Percentiles rank a stretch among this genome's conserved stretches.
These are phyloP conservation scores for Peromyscus eremicus DNA, from an alignment of 2,797 vertebrate species.

Conservation along the genomic window DNA sequence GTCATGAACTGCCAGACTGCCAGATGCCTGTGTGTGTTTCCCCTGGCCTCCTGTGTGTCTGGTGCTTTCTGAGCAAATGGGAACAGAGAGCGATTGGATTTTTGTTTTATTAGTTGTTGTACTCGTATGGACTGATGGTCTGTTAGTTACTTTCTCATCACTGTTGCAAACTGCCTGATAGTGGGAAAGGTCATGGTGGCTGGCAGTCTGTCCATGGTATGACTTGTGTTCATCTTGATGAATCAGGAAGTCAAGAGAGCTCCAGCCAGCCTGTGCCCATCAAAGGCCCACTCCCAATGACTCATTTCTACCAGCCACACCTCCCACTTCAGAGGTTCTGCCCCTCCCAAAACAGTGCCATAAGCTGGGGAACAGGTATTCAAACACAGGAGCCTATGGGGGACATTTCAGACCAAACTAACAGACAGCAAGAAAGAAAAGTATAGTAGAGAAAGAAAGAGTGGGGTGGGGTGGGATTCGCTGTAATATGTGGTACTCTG, in stretches of 20 bases:
- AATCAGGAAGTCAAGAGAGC: not conserved
- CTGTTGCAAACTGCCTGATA: not conserved
- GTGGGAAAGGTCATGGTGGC: not conserved
- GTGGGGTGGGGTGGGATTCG: too few species aligned
- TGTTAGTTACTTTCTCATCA: not conserved
- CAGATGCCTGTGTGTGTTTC: not conserved
- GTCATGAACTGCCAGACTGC: too few species aligned
- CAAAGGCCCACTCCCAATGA: not conserved
- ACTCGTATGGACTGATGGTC: not conserved
- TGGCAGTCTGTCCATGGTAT: not conserved
- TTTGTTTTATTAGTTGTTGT: not conserved
- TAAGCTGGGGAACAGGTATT: not conserved
- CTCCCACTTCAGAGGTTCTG: not conserved
- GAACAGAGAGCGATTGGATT: not conserved
- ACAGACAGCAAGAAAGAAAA: not conserved
- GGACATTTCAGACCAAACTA: not conserved
- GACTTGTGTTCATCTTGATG: not conserved
- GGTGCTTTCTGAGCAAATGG: not conserved
- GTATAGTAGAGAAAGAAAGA: not conserved
- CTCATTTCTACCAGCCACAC: not conserved
- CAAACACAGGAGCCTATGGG: not conserved
- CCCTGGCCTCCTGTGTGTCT: not conserved
- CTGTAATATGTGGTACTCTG: not conserved
- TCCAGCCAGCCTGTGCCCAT: not conserved
- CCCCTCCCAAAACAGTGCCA: not conserved